Conservation (phyloP, 2,888 invertebrate genomes). For the Mesoligia furuncula region DNA sequence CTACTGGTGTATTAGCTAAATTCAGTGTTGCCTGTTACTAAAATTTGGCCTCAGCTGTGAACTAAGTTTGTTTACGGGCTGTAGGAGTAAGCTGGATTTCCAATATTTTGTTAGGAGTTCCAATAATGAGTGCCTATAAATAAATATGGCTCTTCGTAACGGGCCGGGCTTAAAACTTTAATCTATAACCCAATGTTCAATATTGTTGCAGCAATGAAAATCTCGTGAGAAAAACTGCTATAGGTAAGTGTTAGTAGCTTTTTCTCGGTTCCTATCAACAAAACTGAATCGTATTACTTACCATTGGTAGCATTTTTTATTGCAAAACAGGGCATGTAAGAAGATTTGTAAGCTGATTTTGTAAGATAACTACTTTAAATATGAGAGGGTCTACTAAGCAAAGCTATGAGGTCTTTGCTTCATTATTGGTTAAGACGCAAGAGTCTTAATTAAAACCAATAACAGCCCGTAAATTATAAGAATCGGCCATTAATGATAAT, state of each 20-base stretch:
- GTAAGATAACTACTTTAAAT: neutral
- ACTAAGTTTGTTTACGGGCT: constrained; percentile 29
- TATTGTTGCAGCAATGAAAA: constrained; percentile 18
- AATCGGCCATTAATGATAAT: no score
- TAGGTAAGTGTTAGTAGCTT: neutral
- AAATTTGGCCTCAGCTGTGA: constrained; percentile 47
- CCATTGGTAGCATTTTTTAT: neutral
- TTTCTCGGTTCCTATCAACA: neutral
- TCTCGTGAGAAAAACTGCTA: constrained; percentile 5
- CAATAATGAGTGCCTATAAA: constrained; percentile 7
- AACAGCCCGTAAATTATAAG: no score
- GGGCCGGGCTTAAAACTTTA: neutral
- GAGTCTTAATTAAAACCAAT: no score
- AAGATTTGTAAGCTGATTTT: neutral
- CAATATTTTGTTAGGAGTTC: constrained; percentile 10
- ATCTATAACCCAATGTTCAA: neutral
- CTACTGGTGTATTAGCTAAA: constrained; percentile 38
- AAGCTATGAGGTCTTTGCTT: neutral
- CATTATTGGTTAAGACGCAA: neutral
- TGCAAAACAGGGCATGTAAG: neutral
- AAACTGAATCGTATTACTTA: neutral
- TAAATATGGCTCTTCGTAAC: neutral
- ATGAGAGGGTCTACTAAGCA: neutral
- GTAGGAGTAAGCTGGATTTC: constrained; percentile 22
- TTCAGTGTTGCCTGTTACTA: constrained; percentile 34